These are phyloP conservation scores for Engystomops pustulosus DNA, from an alignment of 2,113 vertebrate species.

Conservation along the genomic window DNA sequence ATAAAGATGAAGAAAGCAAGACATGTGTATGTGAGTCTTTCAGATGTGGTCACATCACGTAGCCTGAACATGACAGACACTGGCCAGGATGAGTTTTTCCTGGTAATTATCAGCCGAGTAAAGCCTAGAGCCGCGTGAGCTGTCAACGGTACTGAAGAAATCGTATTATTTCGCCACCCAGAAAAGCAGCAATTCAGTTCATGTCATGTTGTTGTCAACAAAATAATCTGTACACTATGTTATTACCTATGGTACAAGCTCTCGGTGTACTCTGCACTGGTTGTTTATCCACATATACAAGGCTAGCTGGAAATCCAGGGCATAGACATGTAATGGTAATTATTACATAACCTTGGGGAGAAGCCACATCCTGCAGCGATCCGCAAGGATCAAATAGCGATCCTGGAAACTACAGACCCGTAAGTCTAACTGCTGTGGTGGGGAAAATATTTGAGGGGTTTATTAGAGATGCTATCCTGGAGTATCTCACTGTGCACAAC, in stretches of 20 bases:
- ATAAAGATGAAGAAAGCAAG: background rate
- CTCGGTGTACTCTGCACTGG: background rate
- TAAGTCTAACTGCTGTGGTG: too few relatives aligned
- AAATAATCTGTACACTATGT: background rate
- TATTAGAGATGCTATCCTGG: too few relatives aligned
- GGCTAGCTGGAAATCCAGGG: background rate
- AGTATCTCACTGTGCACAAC: too few relatives aligned
- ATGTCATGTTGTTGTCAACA: conserved; percentile 20
- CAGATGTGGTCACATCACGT: conserved; percentile 17
- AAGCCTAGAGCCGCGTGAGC: conserved; percentile 34
- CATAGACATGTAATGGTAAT: background rate
- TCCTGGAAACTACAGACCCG: too few relatives aligned
- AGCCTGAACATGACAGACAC: conserved; percentile 10
- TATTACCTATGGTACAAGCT: background rate
- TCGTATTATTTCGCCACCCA: conserved; percentile 14
- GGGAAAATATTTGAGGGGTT: too few relatives aligned
- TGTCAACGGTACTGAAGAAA: conserved; percentile 18
- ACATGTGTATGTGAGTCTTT: background rate
- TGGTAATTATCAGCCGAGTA: conserved; percentile 32
- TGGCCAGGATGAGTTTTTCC: conserved; percentile 24
- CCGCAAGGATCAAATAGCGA: too few relatives aligned
- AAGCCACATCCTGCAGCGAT: background rate
- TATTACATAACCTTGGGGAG: background rate
- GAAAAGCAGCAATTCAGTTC: conserved; percentile 28
- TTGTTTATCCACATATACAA: background rate